Base-by-base conservation (phyloP, 2,797 vertebrate genomes). In the Erpetoichthys calabaricus region DNA sequence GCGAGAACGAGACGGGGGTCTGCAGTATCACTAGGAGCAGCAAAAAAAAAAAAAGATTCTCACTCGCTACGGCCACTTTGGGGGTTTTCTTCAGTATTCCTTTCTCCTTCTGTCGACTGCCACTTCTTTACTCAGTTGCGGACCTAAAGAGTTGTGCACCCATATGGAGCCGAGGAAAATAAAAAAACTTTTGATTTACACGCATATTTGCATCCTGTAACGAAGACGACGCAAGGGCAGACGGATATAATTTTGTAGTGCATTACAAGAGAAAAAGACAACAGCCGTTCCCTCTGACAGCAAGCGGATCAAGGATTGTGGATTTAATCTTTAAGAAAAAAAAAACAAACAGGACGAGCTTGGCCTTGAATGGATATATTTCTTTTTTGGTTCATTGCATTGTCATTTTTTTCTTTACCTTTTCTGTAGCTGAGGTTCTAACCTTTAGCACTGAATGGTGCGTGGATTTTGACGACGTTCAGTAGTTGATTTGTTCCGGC, bases 241-340 rank as follows among this genome's bases (percentile, higher is more conserved):
- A 70, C 62, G 45, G 63, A 67, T 62, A 68, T 62, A 66, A 70
- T 46, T 61, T 41, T 25, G 42, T 25, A 7, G 64, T 25, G 25
- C 25, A 25, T 52, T 67, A 65, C 57, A 53, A 44, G 65, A 67
- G 62, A 67, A 56, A 63, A 65, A 57, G 61, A 62, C 60, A 63
- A 64, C 41, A 25, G 58, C 60, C 65, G 61, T 42, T 59, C 58
- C 25, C 60, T 25, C 42, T 62, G 63, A 59, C 66, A 60, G 74
- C 74, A 64, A 70, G 68, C 75, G 79, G 76, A 77, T 81, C 76
- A 66, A 72, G 83, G 79, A 75, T 83, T 77, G 67, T 86, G 88
- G 88, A 90, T 89, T 90, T 86, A 75, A 54, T 41, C 62, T 60
- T 73, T 65, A 70, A 61, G 62, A 75, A 76, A 67, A 60, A 49